Evolutionary conservation across 2,797 vertebrate species (phyloP).

Genomic region (Furcifer pardalis): DNA sequence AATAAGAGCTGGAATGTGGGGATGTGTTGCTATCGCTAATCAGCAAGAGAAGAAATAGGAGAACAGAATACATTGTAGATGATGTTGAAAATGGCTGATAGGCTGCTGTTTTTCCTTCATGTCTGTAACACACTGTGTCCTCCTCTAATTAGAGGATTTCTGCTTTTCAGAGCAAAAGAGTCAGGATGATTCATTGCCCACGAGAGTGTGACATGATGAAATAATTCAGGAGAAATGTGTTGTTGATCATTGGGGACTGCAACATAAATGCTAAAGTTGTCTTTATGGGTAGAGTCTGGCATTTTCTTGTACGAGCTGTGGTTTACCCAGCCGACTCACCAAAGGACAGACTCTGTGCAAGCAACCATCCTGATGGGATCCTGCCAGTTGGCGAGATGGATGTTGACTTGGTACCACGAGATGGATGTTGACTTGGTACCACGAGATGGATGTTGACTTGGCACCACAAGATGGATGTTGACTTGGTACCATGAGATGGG

Average conservation of each 20-base stretch:
- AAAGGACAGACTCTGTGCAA: no score
- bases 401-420: no score
- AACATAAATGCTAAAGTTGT: not conserved
- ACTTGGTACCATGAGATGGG: no score
- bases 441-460: no score
- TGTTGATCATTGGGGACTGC: not conserved
- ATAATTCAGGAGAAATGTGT: not conserved
- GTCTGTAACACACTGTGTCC: no score
- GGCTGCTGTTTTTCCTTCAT: not conserved
- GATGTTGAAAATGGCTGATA: rapidly evolving
- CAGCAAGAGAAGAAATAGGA: not conserved
- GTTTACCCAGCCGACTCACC: not conserved
- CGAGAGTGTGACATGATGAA: no score
- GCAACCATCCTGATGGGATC: not conserved
- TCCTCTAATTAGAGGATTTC: not conserved
- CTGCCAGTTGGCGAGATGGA: no score
- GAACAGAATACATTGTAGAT: not conserved
- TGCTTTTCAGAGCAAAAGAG: not conserved
- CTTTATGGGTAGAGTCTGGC: not conserved
- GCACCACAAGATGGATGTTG: no score
- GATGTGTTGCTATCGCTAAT: not conserved
- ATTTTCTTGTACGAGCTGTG: not conserved
- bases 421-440: no score
- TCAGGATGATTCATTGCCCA: not conserved
- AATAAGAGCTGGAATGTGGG: not conserved